Percentiles rank a stretch among this genome's conserved stretches.
Conservation (phyloP, 2,888 invertebrate species). For the Chrysolina haemoptera region DNA sequence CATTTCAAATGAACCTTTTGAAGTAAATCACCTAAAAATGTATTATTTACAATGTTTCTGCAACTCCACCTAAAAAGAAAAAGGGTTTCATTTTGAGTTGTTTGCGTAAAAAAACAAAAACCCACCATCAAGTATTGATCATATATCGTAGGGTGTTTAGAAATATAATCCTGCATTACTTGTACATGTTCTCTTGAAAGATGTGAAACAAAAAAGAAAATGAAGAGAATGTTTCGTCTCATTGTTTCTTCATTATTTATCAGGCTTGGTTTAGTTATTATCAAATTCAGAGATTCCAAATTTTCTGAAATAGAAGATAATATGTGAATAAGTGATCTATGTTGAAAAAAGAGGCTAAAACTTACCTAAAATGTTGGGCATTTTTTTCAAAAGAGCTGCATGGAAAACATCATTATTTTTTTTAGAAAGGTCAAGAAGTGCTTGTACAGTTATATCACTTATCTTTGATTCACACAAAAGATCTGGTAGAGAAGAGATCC, state of each 20-base stretch:
- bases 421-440: slow-evolving; percentile 74
- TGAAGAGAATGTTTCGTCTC: not conserved
- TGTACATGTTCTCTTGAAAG: not conserved
- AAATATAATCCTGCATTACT: not conserved
- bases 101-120: not conserved
- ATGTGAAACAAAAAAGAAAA: not conserved
- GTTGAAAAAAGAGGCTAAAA: slow-evolving; percentile 19
- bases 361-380: slow-evolving; percentile 70
- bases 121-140: not conserved
- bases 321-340: not conserved
- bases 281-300: slow-evolving; percentile 44
- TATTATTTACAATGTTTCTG: not conserved
- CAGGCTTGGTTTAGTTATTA: slow-evolving; percentile 27
- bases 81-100: not conserved
- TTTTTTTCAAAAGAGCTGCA: slow-evolving; percentile 68
- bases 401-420: slow-evolving; percentile 73
- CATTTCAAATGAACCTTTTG: slow-evolving; percentile 6
- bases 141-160: not conserved
- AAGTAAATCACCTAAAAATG: not conserved
- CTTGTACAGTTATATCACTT: slow-evolving; percentile 72
- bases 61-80: not conserved
- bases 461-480: slow-evolving; percentile 73
- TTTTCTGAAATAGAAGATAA: slow-evolving; percentile 39
- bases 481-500: slow-evolving; percentile 74
- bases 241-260: not conserved